Evolutionary conservation across 2,113 vertebrate genomes (phyloP), one percentile per base, ranked within the genome.

Genomic region (Antechinus flavipes): DNA sequence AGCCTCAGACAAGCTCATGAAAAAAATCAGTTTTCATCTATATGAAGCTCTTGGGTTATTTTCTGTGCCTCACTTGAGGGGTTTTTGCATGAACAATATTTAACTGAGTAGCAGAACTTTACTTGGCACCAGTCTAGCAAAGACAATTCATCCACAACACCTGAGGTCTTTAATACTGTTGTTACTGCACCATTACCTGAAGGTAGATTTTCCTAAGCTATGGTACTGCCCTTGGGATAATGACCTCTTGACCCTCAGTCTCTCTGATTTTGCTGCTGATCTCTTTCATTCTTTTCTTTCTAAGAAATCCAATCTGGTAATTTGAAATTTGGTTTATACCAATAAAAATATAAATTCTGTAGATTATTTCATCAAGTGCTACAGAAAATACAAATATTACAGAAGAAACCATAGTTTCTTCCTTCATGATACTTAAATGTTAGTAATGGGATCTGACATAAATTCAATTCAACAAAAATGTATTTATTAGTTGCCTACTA

Each of bases 1-100:
- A 96, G 96, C 26, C 54, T 98, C 91, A 55, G 25, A 95, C 47
- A 47, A 96, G 84, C 95, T 90, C 54, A 54, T 94, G 56, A 97
- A 53, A 96, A 97, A 97, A 95, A 96, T 93, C 90, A 0, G 0
- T 91, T 98, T 97, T 46, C 54, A 56, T 91, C 6, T 0, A 0
- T 96, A 91, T 24, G 58, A 97, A 90, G 95, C 0, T 26, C 47
- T 93, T 25, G 92, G 76, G 50, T 35, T 91, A 95, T 96, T 95
- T 92, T 89, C 52, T 42, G 68, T 68, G 76, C 89, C 61, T 97
- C 68, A 55, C 47, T 27, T 8, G 19, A 58, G 22, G 2, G 54
- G 61, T 49, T 50, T 76, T 54, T 90, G 91, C 54, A 46, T 91
- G 22, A 22, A 49, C 53, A 58, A 61, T 90, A 89, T 8, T 0